Evolutionary conservation across 2,797 vertebrate genomes (phyloP).

Genomic region (Peromyscus attwateri): DNA sequence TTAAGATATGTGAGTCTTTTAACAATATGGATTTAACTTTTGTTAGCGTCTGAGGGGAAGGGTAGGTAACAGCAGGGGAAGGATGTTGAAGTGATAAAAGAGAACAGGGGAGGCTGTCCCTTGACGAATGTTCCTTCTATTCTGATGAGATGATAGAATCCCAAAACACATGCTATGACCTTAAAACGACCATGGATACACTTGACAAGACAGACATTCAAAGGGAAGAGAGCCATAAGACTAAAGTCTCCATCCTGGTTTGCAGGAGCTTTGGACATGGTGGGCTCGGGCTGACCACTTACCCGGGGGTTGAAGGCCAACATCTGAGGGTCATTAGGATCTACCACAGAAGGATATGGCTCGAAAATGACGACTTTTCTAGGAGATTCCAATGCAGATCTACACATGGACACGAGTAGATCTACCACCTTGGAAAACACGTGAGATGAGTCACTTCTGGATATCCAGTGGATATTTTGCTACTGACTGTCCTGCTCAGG

Average conservation of each 20-base stretch:
- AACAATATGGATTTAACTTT: not conserved
- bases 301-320: conserved; percentile 95
- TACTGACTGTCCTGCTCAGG: not conserved
- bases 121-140: not conserved
- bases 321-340: conserved; percentile 92
- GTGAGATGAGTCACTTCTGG: conserved; percentile 18
- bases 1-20: not conserved
- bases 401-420: conserved; percentile 93
- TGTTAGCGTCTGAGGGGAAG: not conserved
- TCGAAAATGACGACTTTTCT: conserved; percentile 94
- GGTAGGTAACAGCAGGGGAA: not conserved
- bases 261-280: not conserved
- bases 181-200: not conserved
- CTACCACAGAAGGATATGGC: conserved; percentile 95
- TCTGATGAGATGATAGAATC: not conserved
- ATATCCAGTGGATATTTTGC: not conserved
- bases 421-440: conserved; percentile 91
- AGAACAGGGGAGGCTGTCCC: not conserved
- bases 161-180: not conserved
- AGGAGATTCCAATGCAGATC: conserved; percentile 93
- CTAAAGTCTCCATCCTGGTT: not conserved
- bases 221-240: not conserved
- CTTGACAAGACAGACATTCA: not conserved
- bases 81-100: not conserved
- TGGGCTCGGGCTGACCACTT: conserved; percentile 62